Evolutionary conservation across 1,140 invertebrate species (phyloP).

Genomic region (Hyles vespertilio): DNA sequence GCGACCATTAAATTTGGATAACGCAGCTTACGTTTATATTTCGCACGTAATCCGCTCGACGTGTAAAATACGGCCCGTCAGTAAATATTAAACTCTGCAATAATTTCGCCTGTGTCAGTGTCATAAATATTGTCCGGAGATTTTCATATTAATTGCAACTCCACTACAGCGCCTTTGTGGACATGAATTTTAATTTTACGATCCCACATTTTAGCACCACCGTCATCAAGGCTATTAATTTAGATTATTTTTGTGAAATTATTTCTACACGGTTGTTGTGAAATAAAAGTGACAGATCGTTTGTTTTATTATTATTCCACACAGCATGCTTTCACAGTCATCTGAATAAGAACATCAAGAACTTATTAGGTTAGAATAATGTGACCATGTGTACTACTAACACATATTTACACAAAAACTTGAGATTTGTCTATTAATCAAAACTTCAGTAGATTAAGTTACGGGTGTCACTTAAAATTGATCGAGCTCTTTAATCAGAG

Average conservation of each 20-base stretch:
- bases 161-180: conserved; percentile 53
- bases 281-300: too few relatives aligned
- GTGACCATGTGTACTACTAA: too few relatives aligned
- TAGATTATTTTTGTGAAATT: too few relatives aligned
- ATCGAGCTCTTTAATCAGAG: too few relatives aligned
- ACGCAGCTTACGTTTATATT: conserved; percentile 61
- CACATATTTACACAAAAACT: neutral
- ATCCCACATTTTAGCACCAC: conserved; percentile 13
- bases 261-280: too few relatives aligned
- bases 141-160: conserved; percentile 69
- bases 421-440: neutral
- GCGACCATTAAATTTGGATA: conserved; percentile 63
- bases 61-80: conserved; percentile 63
- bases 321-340: too few relatives aligned
- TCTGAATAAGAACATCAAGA: neutral
- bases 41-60: conserved; percentile 59
- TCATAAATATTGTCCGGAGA: conserved; percentile 65
- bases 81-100: conserved; percentile 66
- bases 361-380: neutral
- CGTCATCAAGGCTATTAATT: too few relatives aligned
- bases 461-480: too few relatives aligned
- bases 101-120: conserved; percentile 57
- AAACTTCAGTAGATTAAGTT: too few relatives aligned
- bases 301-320: too few relatives aligned
- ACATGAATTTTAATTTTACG: conserved; percentile 61